Base-by-base conservation (phyloP, 2,113 vertebrate genomes). In the Lophotis ruficrista region DNA sequence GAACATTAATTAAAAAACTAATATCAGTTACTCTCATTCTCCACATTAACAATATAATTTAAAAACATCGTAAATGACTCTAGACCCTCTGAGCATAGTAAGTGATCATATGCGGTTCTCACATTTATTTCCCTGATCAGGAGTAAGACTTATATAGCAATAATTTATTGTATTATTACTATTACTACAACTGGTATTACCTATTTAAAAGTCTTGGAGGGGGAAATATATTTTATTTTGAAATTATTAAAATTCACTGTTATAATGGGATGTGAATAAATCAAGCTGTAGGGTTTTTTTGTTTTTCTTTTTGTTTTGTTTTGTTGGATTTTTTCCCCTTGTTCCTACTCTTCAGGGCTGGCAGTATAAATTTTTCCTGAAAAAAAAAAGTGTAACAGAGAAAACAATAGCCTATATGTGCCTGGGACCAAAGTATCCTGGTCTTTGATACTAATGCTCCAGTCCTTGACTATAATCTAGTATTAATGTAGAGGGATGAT, bases 1-100 rank as follows among this genome's bases (percentile, higher is more conserved):
- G 54, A 72, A 69, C 62, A 50, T 92, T 93, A 95, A 96, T 94
- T 96, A 85, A 90, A 96, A 94, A 96, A 53, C 27, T 87, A 87
- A 76, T 94, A 96, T 57, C 35, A 57, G 35, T 80, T 88, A 37
- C 19, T 80, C n/a, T 83, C 50, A 57, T 83, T 86, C 50, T 93
- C n/a, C 50, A 57, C 25, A 54, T 68, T 61, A 95, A 85, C 45
- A 76, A 69, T 61, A 58, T 83, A 87, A 91, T 91, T 94, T 91
- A 22, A 96, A 90, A 85, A 25, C 27, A 65, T 37, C 50, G 23
- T 87, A 81, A 94, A 85, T 72, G 3, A 18, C 47, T 83, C 25
- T 6, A 76, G 48, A 91, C 30, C n/a, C 86, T 73, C 37, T 94
- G 75, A 88, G 90, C 37, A 69, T 22, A 65, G 41, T 38, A 83